Evolutionary conservation across 2,888 invertebrate genomes (phyloP), one percentile per base, ranked within the genome.

Genomic region (Trissonchulus latispiculum): DNA sequence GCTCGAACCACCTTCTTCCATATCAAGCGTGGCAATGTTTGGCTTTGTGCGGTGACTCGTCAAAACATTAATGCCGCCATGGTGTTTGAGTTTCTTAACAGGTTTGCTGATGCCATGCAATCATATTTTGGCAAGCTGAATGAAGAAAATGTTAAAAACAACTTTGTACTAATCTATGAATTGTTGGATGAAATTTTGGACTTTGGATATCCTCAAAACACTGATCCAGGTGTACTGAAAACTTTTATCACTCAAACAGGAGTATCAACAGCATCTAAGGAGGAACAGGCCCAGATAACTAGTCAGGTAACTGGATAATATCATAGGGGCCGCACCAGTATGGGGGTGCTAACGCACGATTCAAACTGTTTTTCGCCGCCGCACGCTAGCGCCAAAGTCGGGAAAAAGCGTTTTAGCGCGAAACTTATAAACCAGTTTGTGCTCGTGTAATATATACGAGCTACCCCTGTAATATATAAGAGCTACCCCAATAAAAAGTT

Each of bases 21-120:
- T 84, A 95, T 99, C 76, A 99, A 93, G 90, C 88, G 97, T 76
- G 95, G 96, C 18, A 99, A 99, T 84, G 96, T 99, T 80, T 99
- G 99, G 99, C 87, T 99, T 78, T 97, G 97, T 62, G 99, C 97
- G 0, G 99, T 99, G n/a, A 97, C 99, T 33, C 95, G 96, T 86
- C 97, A 99, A 86, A 99, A 99, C 90, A 96, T 99, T 73, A 99
- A 99, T 82, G 99, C 99, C 23, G 95, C 96, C 0, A 97, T 99
- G 97, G 99, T 97, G 61, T 97, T 99, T 84, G 97, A 99, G 86
- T 97, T 99, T 85, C 88, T 99, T 66, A 88, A 95, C 72, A 96
- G 97, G 85, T 96, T 99, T 83, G 84, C 86, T 29, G 87, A 87
- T 77, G 95, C 99, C 72, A 99, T 99, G 99, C 95, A 96, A 85